phyloP scores from a whole-genome alignment of 2,888 invertebrate genomes.

The Unio delphinus region DNA sequence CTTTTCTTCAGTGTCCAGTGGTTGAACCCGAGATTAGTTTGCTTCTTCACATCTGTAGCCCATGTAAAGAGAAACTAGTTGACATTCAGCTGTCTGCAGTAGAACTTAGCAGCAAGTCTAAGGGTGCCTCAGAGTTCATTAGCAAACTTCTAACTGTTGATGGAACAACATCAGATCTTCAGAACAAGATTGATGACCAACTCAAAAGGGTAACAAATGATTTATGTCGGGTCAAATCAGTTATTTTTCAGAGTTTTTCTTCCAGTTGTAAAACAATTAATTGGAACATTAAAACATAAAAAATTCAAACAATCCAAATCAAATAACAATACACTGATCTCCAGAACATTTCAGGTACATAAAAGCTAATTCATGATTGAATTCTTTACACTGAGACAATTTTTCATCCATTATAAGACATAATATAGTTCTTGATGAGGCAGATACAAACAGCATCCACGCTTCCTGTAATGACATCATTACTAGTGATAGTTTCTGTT shows the following conservation, averaged over 20 bases:
- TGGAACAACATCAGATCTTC: slow-evolving; percentile 21
- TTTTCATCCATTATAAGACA: no score
- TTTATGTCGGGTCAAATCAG: not conserved
- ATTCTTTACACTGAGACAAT: no score
- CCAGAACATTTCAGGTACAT: no score
- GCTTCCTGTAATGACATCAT: no score
- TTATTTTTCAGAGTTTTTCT: not conserved
- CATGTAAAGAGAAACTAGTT: slow-evolving; percentile 44
- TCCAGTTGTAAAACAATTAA: no score
- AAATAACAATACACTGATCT: not conserved
- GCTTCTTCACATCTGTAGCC: slow-evolving; percentile 48
- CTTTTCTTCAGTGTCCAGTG: slow-evolving; percentile 48
- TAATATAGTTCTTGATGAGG: no score
- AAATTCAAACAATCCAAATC: not conserved
- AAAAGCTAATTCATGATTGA: no score
- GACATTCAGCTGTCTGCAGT: slow-evolving; percentile 37
- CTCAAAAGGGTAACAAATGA: slow-evolving; percentile 38
- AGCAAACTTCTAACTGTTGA: slow-evolving; percentile 32
- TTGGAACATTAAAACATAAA: not conserved
- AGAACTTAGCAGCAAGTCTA: slow-evolving; percentile 19
- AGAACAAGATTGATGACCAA: slow-evolving; percentile 37
- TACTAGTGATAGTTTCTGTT: no score
- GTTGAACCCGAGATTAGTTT: slow-evolving; percentile 62
- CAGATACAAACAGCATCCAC: no score
- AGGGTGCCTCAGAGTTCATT: slow-evolving; percentile 33